phyloP scores from a whole-genome alignment of 2,888 invertebrate genomes.

The Zele albiditarsus region DNA sequence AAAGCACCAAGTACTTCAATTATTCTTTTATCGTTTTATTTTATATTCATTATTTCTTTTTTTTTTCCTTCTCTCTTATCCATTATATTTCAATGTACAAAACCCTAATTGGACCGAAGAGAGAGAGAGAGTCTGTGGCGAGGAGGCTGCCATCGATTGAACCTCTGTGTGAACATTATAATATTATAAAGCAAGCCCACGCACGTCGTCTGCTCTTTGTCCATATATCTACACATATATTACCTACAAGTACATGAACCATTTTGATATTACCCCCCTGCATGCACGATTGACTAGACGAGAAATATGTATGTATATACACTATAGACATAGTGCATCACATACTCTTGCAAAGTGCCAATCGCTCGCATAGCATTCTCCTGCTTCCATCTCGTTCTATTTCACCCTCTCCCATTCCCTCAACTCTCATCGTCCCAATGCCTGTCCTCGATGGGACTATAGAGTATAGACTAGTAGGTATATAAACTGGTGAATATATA shows the following conservation, averaged over 20 bases:
- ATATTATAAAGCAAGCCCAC: conserved; percentile 20
- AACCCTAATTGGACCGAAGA: conserved; percentile 39
- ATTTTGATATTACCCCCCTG: conserved; percentile 41
- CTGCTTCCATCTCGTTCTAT: neutral
- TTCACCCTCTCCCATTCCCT: neutral
- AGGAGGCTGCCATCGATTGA: conserved; percentile 34
- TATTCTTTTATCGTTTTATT: neutral
- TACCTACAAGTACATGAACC: conserved; percentile 9
- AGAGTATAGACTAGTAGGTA: neutral
- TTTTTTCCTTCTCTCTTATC: conserved; percentile 1
- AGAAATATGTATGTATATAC: neutral
- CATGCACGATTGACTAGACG: neutral
- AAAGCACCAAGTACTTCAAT: neutral
- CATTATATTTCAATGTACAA: conserved; percentile 11
- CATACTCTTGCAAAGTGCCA: conserved; percentile 42
- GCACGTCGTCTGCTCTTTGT: neutral
- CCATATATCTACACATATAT: neutral
- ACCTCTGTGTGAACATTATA: conserved; percentile 17
- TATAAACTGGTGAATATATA: neutral
- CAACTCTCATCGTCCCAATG: neutral
- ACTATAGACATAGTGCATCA: conserved; percentile 1
- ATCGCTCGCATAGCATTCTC: conserved; percentile 40
- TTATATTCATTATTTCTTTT: conserved; percentile 8
- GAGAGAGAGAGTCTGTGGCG: conserved; percentile 13
- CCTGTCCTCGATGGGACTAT: conserved; percentile 3